Conservation (phyloP, 2,888 invertebrate species). For the Drosophila barbarae region DNA sequence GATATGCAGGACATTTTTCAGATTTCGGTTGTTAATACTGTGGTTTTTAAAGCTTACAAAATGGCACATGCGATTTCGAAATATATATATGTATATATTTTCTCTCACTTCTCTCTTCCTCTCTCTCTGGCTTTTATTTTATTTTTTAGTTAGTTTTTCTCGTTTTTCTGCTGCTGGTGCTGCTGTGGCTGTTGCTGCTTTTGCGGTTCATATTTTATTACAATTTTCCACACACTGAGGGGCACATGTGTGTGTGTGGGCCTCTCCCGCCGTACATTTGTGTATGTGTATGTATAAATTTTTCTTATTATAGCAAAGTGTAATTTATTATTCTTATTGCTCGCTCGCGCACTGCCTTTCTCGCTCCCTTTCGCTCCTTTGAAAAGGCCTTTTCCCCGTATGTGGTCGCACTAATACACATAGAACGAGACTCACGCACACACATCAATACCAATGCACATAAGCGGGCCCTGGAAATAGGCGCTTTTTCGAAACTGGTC, state of each 20-base stretch:
- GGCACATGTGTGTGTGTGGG: slow-evolving; percentile 39
- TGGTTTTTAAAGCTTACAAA: slow-evolving; percentile 35
- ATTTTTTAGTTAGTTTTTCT: slow-evolving; percentile 46
- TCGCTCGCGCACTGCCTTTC: slow-evolving; percentile 48
- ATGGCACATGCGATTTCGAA: slow-evolving; percentile 13
- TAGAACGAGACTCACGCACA: slow-evolving; percentile 39
- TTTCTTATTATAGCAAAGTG: slow-evolving; percentile 76
- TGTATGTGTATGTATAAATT: slow-evolving; percentile 68
- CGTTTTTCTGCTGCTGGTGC: slow-evolving; percentile 34
- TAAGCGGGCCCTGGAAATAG: slow-evolving; percentile 66
- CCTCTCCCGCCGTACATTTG: slow-evolving; percentile 23
- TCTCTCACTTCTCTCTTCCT: slow-evolving; percentile 37
- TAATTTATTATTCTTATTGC: slow-evolving; percentile 76
- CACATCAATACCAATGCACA: slow-evolving; percentile 37
- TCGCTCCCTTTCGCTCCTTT: slow-evolving; percentile 36
- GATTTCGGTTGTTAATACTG: slow-evolving; percentile 61
- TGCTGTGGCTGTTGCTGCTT: slow-evolving; percentile 49
- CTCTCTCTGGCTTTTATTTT: slow-evolving; percentile 8
- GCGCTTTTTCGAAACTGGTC: slow-evolving; percentile 70
- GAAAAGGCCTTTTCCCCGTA: slow-evolving; percentile 71
- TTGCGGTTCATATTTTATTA: slow-evolving; percentile 72
- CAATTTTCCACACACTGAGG: slow-evolving; percentile 62
- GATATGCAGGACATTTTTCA: slow-evolving; percentile 79
- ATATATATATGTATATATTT: slow-evolving; percentile 31
- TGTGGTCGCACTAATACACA: slow-evolving; percentile 60